phyloP scores from a whole-genome alignment of 2,888 invertebrate genomes.

The Timema cristinae region DNA sequence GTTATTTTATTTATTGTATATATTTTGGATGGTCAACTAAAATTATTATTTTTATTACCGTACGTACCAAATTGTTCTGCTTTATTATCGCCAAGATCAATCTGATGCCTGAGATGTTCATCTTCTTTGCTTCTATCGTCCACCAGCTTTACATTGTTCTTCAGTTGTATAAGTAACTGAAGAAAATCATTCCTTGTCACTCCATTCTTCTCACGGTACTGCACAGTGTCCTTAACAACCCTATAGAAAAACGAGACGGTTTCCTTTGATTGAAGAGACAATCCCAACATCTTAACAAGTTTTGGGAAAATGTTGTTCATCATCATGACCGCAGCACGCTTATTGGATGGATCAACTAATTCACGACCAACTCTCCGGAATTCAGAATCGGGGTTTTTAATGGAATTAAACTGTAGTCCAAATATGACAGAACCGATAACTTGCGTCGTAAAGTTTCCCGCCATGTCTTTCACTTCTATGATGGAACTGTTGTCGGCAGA shows the following conservation, averaged over 20 bases:
- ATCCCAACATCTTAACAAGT: too few relatives aligned
- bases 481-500: constrained; percentile 20
- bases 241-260: constrained; percentile 41
- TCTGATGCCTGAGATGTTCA: too few relatives aligned
- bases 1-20: too few relatives aligned
- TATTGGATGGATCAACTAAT: constrained; percentile 41
- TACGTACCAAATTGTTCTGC: too few relatives aligned
- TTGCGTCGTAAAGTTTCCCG: constrained; percentile 48
- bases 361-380: constrained; percentile 43
- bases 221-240: constrained; percentile 43
- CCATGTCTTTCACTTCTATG: constrained; percentile 43
- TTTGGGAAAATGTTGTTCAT: constrained; percentile 30
- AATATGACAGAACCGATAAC: constrained; percentile 50
- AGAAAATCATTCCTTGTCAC: constrained; percentile 35
- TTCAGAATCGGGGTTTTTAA: constrained; percentile 43
- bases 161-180: constrained; percentile 30
- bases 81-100: too few relatives aligned
- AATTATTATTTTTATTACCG: too few relatives aligned
- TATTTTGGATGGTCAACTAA: too few relatives aligned
- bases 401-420: constrained; percentile 47
- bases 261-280: background rate
- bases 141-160: constrained; percentile 25
- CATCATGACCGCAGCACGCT: constrained; percentile 38
- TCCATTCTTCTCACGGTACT: constrained; percentile 34
- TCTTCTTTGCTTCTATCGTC: constrained; percentile 6